Evolutionary conservation across 2,888 invertebrate species (phyloP).

Genomic region (Zelleria hepariella): DNA sequence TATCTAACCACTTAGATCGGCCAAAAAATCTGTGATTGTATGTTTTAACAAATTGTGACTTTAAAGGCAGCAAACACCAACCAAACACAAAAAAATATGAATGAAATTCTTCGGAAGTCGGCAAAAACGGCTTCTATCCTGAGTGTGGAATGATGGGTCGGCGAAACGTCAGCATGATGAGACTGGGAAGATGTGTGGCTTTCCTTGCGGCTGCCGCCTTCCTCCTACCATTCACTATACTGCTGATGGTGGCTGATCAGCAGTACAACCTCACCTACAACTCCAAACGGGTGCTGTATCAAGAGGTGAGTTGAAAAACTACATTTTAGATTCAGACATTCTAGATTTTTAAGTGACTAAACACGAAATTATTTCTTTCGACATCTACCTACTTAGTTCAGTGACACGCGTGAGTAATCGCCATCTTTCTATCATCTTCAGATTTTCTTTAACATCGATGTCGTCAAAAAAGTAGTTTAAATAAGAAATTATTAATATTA

Average conservation of each 20-base stretch:
- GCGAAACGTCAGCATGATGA: conserved; percentile 61
- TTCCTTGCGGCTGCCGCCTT: conserved; percentile 74
- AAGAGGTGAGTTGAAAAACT: conserved; percentile 54
- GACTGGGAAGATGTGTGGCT: conserved; percentile 70
- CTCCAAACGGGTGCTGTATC: conserved; percentile 61
- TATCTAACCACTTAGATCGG: too few species aligned
- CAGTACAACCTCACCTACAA: conserved; percentile 72
- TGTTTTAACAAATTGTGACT: neutral
- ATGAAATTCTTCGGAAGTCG: too few species aligned
- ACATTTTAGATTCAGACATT: neutral
- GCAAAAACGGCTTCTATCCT: neutral
- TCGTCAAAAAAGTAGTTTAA: too few species aligned
- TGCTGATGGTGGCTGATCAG: conserved; percentile 74
- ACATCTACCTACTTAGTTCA: too few species aligned
- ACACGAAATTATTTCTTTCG: neutral
- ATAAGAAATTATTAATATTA: too few species aligned
- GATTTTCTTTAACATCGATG: too few species aligned
- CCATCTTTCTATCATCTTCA: too few species aligned
- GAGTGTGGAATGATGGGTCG: conserved; percentile 21
- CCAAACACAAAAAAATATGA: too few species aligned
- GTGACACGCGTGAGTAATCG: too few species aligned
- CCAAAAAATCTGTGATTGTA: too few species aligned
- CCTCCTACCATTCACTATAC: conserved; percentile 71
- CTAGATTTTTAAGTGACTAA: neutral
- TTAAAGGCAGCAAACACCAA: neutral